Base-by-base conservation (phyloP, 2,113 vertebrate genomes). In the Barnardius zonarius region DNA sequence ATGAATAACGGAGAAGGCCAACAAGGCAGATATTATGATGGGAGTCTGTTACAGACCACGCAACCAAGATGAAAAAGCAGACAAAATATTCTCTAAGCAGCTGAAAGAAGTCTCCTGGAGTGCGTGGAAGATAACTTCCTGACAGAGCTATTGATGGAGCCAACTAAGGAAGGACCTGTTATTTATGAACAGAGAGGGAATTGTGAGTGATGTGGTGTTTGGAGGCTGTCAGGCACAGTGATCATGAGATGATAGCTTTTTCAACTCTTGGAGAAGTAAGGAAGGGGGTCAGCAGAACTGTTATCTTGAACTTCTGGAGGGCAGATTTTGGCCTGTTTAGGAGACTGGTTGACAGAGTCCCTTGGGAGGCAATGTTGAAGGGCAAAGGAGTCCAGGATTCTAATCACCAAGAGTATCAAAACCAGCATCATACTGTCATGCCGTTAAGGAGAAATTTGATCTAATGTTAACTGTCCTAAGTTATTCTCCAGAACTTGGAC, bases 371-470 rank as follows among this genome's bases (percentile, higher is more conserved):
- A 43, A 37, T 37, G 14, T 33, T 20, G 31, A 57, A 48, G 10
- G 10, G 6, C 13, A 76, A n/a, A 90, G 24, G 24, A 30, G 9
- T 48, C 48, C n/a, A 62, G 54, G 39, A 27, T 46, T 48, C 33
- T 62, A 48, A 77, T 77, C 59, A 73, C 70, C 35, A 48, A 28
- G 27, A 57, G 27, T 62, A 46, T 87, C 41, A 83, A 87, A 83
- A 44, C 9, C n/a, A 55, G 27, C 1, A 2, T 68, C 1, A 2
- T 68, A 79, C 17, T 69, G 33, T 13, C 30, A 54, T 1, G 2
- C 25, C 44, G 28, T 81, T 70, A 54, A 51, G 69, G 11, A 59
- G 43, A 80, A 79, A 74, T 57, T 63, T 51, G 20, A 44, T 63
- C 24, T 81, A 68, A 35, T 28, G 4, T 24, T 39, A 62, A 78